Percentiles rank a stretch among this genome's conserved stretches.
Evolutionary conservation across 1,140 invertebrate species (phyloP).

Genomic region (Zaprionus ornatus): DNA sequence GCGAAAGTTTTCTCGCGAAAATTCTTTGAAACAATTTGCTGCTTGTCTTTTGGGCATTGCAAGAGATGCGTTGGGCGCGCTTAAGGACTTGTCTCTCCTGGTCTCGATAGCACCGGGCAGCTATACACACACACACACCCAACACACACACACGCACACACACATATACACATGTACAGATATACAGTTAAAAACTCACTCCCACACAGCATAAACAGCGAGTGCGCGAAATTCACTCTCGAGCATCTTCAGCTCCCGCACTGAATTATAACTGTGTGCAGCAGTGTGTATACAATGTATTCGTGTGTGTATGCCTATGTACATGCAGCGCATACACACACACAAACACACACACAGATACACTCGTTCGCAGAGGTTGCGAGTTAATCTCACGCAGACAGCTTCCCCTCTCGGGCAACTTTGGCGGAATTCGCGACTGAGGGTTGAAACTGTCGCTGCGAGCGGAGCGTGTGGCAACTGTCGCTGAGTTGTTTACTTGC

Average conservation of each 20-base stretch:
- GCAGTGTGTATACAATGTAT: constrained; percentile 23
- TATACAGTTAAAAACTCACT: neutral
- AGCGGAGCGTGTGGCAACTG: neutral
- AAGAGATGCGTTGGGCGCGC: constrained; percentile 34
- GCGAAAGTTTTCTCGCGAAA: neutral
- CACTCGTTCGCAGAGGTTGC: neutral
- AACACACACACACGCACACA: constrained; percentile 1
- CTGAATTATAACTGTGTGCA: constrained; percentile 4
- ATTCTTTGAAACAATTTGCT: constrained; percentile 45
- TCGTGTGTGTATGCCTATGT: neutral
- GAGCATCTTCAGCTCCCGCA: constrained; percentile 18
- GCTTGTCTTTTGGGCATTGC: constrained; percentile 13
- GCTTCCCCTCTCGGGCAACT: constrained; percentile 11
- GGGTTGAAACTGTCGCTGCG: constrained; percentile 22
- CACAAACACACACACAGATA: neutral
- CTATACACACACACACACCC: constrained; percentile 24
- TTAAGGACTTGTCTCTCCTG: constrained; percentile 39
- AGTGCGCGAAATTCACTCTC: constrained; percentile 23
- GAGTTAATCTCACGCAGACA: constrained; percentile 10
- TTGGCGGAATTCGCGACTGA: constrained; percentile 32
- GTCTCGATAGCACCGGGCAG: constrained; percentile 50
- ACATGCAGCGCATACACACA: neutral
- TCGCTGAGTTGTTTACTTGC: constrained; percentile 44
- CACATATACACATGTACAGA: neutral
- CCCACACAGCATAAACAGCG: constrained; percentile 18